phyloP scores from a whole-genome alignment of 2,797 vertebrate genomes.

The Xenentodon cancila region DNA sequence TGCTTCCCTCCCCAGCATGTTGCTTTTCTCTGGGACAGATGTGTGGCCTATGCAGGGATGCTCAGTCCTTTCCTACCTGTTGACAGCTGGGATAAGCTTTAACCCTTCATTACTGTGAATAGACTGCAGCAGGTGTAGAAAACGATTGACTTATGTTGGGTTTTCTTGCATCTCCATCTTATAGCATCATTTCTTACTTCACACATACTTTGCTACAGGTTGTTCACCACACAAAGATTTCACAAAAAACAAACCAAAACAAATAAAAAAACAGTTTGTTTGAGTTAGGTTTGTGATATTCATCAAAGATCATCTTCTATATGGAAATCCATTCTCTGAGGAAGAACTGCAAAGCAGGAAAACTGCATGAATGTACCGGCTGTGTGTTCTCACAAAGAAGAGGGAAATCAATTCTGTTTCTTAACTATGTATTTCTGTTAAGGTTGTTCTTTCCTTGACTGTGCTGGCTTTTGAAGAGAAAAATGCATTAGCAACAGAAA shows the following conservation, averaged over 20 bases:
- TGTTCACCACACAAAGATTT: slow-evolving; percentile 7
- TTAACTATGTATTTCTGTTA: slow-evolving; percentile 43
- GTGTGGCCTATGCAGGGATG: too few relatives aligned
- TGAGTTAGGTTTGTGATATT: slow-evolving; percentile 9
- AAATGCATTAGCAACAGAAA: slow-evolving; percentile 47
- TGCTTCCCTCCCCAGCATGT: too few relatives aligned
- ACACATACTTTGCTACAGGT: slow-evolving; percentile 3
- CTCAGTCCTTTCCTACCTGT: too few relatives aligned
- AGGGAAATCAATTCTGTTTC: slow-evolving; percentile 2
- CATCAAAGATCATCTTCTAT: slow-evolving; percentile 31
- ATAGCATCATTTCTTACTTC: neutral
- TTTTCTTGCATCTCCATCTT: neutral
- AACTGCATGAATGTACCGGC: slow-evolving; percentile 24
- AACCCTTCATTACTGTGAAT: too few relatives aligned
- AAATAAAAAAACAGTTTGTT: slow-evolving; percentile 15
- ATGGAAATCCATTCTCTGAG: slow-evolving; percentile 38
- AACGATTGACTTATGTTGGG: too few relatives aligned
- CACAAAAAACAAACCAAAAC: too few relatives aligned
- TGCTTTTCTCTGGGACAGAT: too few relatives aligned
- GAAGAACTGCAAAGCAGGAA: slow-evolving; percentile 7
- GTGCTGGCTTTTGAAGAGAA: slow-evolving; percentile 57
- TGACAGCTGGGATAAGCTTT: too few relatives aligned
- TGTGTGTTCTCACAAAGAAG: slow-evolving; percentile 17
- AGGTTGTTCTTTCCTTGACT: slow-evolving; percentile 38
- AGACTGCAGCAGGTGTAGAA: too few relatives aligned